phyloP scores from a whole-genome alignment of 2,113 vertebrate species.

The Laticauda laticaudata region DNA sequence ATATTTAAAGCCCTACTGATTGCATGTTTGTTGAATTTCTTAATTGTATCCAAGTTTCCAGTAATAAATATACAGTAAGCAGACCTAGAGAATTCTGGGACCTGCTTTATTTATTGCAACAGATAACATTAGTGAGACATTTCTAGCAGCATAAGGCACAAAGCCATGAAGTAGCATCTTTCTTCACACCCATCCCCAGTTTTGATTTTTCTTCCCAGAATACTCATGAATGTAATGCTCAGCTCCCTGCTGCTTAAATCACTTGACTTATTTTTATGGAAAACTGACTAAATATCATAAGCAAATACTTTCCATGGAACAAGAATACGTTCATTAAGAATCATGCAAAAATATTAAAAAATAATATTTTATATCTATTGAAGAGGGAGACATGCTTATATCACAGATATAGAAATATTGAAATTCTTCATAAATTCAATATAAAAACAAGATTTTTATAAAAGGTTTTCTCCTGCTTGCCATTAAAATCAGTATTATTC shows the following conservation, averaged over 20 bases:
- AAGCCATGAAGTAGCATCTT: background rate
- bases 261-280: conserved; percentile 20
- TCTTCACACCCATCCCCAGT: background rate
- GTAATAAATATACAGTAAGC: background rate
- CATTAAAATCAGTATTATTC: background rate
- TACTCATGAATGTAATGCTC: background rate
- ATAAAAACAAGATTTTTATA: background rate
- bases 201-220: conserved; percentile 18
- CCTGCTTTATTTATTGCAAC: background rate
- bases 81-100: background rate
- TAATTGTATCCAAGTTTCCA: background rate
- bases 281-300: background rate
- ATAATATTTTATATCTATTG: background rate
- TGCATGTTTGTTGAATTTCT: background rate
- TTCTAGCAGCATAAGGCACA: conserved; percentile 4
- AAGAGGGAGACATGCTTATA: background rate
- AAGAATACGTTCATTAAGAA: background rate
- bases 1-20: background rate
- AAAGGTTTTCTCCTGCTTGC: conserved; percentile 20
- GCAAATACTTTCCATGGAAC: background rate
- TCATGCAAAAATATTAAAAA: background rate
- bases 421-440: conserved; percentile 1
- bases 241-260: background rate
- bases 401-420: background rate
- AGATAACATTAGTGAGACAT: background rate